Conservation (phyloP, 2,113 vertebrate genomes). For the Mobula hypostoma region DNA sequence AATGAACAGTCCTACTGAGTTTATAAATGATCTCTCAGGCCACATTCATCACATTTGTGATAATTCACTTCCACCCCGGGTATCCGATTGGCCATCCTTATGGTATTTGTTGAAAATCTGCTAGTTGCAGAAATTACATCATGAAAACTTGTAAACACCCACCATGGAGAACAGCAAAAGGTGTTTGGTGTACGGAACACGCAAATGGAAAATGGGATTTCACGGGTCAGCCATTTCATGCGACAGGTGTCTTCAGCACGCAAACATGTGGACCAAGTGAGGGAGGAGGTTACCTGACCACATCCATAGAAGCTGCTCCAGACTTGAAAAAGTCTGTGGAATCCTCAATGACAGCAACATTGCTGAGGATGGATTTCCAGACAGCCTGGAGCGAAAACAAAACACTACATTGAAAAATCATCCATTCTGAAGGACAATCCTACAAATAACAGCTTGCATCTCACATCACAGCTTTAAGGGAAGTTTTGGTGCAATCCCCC, state of each 20-base stretch:
- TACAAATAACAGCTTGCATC: not conserved
- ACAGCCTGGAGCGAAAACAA: slow-evolving; percentile 50
- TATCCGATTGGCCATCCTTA: too few species aligned
- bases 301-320: slow-evolving; percentile 74
- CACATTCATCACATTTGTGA: too few species aligned
- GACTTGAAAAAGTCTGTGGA: slow-evolving; percentile 77
- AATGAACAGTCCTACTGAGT: too few species aligned
- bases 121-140: too few species aligned
- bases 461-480: not conserved
- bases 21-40: too few species aligned
- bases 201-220: not conserved
- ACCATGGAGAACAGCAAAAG: too few species aligned
- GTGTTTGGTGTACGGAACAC: not conserved
- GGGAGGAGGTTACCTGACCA: slow-evolving; percentile 60
- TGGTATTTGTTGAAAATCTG: too few species aligned
- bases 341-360: slow-evolving; percentile 59
- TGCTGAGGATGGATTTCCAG: slow-evolving; percentile 73
- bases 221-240: not conserved
- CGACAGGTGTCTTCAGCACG: not conserved
- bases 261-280: not conserved
- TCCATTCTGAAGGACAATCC: not conserved
- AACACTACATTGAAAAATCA: too few species aligned
- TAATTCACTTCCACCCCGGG: not conserved
- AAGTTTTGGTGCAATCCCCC: not conserved
- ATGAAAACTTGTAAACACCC: too few species aligned